These are phyloP conservation scores for Pygathrix nemaeus DNA, from an alignment of 2,113 vertebrate genomes.

Conservation along the genomic window DNA sequence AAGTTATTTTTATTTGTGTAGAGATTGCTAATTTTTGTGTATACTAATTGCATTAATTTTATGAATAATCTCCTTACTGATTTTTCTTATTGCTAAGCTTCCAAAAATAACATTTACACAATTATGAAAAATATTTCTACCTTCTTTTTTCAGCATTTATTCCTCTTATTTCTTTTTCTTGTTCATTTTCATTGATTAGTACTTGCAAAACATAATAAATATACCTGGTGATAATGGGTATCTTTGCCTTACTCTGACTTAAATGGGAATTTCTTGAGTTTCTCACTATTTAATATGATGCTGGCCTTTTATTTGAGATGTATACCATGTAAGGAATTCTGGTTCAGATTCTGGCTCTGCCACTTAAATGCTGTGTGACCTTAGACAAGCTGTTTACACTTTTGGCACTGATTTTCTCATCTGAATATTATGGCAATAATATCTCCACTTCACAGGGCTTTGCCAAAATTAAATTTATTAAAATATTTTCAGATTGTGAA, in stretches of 20 bases:
- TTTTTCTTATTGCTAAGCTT: background rate
- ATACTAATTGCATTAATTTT: background rate
- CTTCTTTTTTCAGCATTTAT: background rate
- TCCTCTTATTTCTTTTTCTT: background rate
- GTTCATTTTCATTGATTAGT: background rate
- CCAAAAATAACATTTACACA: background rate
- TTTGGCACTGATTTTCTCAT: constrained; percentile 16
- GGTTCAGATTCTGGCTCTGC: background rate
- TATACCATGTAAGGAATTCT: background rate
- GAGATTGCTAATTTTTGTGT: background rate
- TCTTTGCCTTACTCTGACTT: background rate
- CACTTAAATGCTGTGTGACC: background rate
- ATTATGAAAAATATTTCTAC: background rate
- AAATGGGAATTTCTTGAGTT: background rate
- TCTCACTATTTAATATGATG: background rate
- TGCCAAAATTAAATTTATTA: constrained; percentile 29
- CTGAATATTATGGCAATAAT: background rate
- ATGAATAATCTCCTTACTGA: background rate
- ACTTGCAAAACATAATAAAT: background rate
- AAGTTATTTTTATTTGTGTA: background rate
- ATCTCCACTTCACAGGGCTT: background rate
- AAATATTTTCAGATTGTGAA: constrained; percentile 9
- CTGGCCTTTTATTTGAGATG: background rate
- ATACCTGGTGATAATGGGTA: background rate
- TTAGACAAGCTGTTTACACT: background rate